phyloP scores from a whole-genome alignment of 2,888 invertebrate species.

The Gandaritis pyraliata region DNA sequence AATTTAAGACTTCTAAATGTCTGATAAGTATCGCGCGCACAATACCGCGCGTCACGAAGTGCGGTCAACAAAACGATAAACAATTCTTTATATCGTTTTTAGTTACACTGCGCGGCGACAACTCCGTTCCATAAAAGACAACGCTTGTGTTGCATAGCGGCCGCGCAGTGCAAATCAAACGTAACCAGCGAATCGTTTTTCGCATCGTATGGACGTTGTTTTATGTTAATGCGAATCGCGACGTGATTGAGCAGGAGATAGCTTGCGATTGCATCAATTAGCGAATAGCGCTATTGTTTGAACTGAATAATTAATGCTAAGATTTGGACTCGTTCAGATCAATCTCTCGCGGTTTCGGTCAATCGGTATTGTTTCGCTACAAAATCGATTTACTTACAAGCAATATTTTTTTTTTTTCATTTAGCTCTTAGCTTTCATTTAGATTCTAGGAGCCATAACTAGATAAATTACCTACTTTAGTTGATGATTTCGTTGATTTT shows the following conservation, averaged over 20 bases:
- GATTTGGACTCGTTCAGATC: constrained; percentile 1
- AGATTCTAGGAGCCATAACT: too few relatives aligned
- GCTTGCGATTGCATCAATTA: constrained; percentile 52
- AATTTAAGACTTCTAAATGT: constrained; percentile 82
- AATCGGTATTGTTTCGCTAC: neutral
- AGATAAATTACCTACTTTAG: too few relatives aligned
- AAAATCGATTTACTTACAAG: too few relatives aligned
- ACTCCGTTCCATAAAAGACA: too few relatives aligned
- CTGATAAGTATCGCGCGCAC: constrained; percentile 82
- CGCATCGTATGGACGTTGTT: constrained; percentile 76
- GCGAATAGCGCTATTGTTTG: constrained; percentile 64
- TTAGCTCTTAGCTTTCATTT: too few relatives aligned
- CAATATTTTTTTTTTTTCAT: too few relatives aligned
- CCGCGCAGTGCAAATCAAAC: too few relatives aligned
- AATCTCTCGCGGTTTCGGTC: neutral
- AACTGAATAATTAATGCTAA: constrained; percentile 68
- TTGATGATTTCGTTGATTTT: too few relatives aligned
- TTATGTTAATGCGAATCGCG: constrained; percentile 71
- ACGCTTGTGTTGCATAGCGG: too few relatives aligned
- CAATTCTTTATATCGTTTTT: too few relatives aligned
- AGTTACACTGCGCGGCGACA: too few relatives aligned
- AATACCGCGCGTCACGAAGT: constrained; percentile 81
- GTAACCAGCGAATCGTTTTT: too few relatives aligned
- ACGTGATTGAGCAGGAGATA: constrained; percentile 75
- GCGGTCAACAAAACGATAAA: constrained; percentile 31